These are phyloP conservation scores for Monodelphis domestica DNA, from an alignment of 2,797 vertebrate species.

Conservation along the genomic window DNA sequence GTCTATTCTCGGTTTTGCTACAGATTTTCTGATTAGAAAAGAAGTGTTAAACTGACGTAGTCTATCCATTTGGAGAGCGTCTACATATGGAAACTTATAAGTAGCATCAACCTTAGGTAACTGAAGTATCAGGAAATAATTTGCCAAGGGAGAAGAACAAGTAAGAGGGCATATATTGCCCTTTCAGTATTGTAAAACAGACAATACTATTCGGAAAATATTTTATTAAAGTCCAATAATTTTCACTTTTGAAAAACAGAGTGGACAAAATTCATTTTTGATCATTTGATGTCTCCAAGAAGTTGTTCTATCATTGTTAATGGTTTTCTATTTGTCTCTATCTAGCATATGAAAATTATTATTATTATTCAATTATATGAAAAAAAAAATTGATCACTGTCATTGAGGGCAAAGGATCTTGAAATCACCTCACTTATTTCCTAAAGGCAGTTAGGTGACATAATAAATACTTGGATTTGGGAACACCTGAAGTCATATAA, in stretches of 20 bases:
- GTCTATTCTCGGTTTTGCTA: background rate
- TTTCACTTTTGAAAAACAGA: background rate
- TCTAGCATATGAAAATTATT: background rate
- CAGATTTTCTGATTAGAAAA: background rate
- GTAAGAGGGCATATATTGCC: background rate
- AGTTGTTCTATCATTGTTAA: background rate
- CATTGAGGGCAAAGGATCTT: background rate
- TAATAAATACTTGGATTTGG: background rate
- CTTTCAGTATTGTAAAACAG: background rate
- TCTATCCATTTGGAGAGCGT: background rate
- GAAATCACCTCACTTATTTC: background rate
- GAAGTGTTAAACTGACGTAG: background rate
- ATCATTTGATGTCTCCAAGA: background rate
- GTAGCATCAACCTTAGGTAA: background rate
- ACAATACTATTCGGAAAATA: background rate
- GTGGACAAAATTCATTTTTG: background rate
- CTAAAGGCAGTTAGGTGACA: background rate
- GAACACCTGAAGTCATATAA: background rate
- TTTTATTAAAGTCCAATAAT: background rate
- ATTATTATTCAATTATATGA: no score
- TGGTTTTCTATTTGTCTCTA: background rate
- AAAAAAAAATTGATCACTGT: background rate
- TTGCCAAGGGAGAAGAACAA: background rate
- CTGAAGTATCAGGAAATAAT: background rate
- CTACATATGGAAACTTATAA: background rate